A percentile compares a stretch with the other conserved stretches of the same genome.
Evolutionary conservation across 2,113 vertebrate genomes (phyloP).

Genomic region (Arothron firmamentum): DNA sequence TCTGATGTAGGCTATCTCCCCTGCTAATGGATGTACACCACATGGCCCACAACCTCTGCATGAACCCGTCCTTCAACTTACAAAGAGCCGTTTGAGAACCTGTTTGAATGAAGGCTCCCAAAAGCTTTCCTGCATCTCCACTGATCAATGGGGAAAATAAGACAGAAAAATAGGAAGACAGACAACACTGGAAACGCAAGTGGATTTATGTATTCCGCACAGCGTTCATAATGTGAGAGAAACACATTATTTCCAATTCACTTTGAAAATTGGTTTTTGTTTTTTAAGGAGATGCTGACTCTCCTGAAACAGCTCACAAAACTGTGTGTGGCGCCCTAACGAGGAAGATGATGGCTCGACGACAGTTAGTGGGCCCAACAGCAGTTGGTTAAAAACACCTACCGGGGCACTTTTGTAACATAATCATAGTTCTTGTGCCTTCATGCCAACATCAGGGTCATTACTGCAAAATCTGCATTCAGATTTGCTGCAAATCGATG

Average conservation of each 20-base stretch:
- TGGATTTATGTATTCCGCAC: constrained; percentile 29
- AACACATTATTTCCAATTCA: constrained; percentile 41
- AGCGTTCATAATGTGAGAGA: constrained; percentile 26
- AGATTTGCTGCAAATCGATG: constrained; percentile 7
- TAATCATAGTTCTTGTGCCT: constrained; percentile 19
- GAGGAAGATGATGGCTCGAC: constrained; percentile 46
- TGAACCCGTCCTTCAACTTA: constrained; percentile 13
- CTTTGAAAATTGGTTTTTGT: constrained; percentile 29
- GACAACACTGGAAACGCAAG: constrained; percentile 17
- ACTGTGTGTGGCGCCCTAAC: constrained; percentile 26
- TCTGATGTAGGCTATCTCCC: constrained; percentile 13
- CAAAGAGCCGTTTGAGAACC: neutral
- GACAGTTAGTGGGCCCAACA: constrained; percentile 50
- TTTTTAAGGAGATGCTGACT: constrained; percentile 37
- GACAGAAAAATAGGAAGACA: constrained; percentile 11
- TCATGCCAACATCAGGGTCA: constrained; percentile 8
- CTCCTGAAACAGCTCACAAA: constrained; percentile 15
- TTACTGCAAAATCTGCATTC: constrained; percentile 9
- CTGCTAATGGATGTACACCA: constrained; percentile 8
- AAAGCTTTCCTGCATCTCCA: constrained; percentile 8
- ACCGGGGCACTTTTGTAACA: constrained; percentile 19
- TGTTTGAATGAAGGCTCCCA: constrained; percentile 13
- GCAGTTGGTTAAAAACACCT: constrained; percentile 12
- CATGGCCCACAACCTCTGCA: constrained; percentile 21
- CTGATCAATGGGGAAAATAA: constrained; percentile 17